Base-by-base conservation (phyloP, 2,888 invertebrate genomes). In the Eristalinus aeneus region DNA sequence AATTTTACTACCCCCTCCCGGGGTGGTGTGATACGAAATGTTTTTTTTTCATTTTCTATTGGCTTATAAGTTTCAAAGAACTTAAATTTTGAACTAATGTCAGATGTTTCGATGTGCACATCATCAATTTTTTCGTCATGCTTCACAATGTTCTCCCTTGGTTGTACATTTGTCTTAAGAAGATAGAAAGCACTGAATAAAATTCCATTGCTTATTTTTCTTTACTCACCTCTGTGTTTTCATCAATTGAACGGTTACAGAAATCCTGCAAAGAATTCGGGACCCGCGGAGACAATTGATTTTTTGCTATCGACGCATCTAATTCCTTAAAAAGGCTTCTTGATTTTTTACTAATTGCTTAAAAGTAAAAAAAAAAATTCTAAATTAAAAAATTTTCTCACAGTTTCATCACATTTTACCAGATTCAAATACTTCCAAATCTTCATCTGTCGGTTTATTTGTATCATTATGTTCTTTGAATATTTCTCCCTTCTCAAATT, bases 21-120 rank as follows among this genome's bases (percentile, higher is more conserved):
- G 1, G 98, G 97, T 84, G 98, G 97, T 53, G 97, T 97, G 93
- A 97, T 97, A 89, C 97, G 94, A 93, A 97, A 97, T 91, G 95
- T 94, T 92, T 95, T 96, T 31, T 89, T 91, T 27, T 94, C 93
- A 89, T 94, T 94, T 89, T 96, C 95, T 1, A 73, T 78, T 67
- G 96, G 96, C 90, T 94, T 95, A 94, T 96, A 97, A 0, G 96
- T 96, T 94, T 97, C 97, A 93, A 98, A 98, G 94, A 97, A 98
- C 93, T 96, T 96, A 94, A 97, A 98, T 90, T 97, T 94, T 91
- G 96, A 95, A 75, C 96, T 95, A 89, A 98, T 95, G 92, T 97
- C 97, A 0, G 96, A 95, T 0, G 97, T 97, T 92, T 96, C 95
- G 77, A 97, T 95, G 90, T 95, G 94, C 23, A 97, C 94, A 89